These are phyloP conservation scores for Erpornis zantholeuca DNA, from an alignment of 2,113 vertebrate species.

Conservation along the genomic window DNA sequence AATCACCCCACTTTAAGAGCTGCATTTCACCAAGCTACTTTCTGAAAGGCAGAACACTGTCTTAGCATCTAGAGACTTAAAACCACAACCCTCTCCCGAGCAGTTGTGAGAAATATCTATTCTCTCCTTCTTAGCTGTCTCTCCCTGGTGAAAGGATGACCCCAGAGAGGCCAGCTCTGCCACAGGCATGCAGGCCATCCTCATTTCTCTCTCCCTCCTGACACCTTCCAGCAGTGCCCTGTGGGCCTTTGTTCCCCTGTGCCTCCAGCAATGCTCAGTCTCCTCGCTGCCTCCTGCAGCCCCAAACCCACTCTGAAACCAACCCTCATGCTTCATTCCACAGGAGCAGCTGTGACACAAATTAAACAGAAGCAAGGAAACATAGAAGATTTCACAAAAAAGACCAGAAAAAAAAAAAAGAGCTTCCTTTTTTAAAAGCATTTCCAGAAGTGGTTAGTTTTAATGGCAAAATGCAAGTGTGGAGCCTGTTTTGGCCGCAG, in stretches of 20 bases:
- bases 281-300: background rate
- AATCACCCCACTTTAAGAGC: background rate
- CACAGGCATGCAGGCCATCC: background rate
- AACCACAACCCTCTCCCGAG: background rate
- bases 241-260: background rate
- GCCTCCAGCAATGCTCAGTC: rapidly evolving
- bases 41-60: background rate
- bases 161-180: background rate
- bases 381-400: background rate
- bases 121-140: background rate
- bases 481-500: background rate
- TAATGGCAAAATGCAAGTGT: background rate
- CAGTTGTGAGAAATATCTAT: background rate
- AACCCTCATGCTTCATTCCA: rapidly evolving
- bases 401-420: background rate
- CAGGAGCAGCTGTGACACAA: background rate
- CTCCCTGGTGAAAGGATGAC: background rate
- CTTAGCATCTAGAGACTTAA: background rate
- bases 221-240: background rate
- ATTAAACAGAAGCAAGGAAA: background rate
- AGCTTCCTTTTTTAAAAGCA: too few relatives aligned
- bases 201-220: background rate
- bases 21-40: background rate
- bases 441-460: background rate
- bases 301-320: rapidly evolving